Conservation (phyloP, 2,113 vertebrate species). For the Phoenicopterus ruber region DNA sequence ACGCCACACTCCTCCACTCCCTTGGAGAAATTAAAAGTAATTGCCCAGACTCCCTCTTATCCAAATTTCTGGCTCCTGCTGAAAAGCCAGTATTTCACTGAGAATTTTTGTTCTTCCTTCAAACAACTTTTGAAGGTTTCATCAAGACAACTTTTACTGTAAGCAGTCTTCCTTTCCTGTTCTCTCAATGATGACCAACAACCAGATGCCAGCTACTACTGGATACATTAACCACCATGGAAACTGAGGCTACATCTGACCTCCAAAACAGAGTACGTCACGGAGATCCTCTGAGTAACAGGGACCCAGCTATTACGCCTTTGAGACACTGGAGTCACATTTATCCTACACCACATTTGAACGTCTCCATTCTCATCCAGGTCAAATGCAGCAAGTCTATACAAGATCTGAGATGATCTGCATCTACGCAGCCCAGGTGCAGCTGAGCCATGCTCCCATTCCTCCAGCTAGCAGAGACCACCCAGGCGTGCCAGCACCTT, state of each 20-base stretch:
- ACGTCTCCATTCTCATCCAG: background rate
- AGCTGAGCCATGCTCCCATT: background rate
- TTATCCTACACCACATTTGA: background rate
- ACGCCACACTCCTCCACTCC: background rate
- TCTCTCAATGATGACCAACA: background rate
- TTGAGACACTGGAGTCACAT: background rate
- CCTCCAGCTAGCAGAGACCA: background rate
- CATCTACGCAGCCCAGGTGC: background rate
- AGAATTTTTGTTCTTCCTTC: background rate
- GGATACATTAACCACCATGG: rapidly evolving
- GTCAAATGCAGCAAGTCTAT: background rate
- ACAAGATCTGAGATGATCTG: background rate
- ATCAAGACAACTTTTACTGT: background rate
- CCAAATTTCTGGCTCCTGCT: background rate
- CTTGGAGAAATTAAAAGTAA: background rate
- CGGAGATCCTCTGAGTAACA: background rate
- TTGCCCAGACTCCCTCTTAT: background rate
- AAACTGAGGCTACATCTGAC: background rate
- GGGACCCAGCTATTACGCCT: background rate
- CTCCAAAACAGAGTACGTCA: background rate
- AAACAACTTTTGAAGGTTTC: background rate
- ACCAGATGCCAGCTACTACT: background rate
- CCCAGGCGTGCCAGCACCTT: background rate
- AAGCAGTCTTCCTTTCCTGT: background rate
- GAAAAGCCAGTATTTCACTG: background rate